Evolutionary conservation across 2,888 invertebrate genomes (phyloP).

Genomic region (Lycaena phlaeas): DNA sequence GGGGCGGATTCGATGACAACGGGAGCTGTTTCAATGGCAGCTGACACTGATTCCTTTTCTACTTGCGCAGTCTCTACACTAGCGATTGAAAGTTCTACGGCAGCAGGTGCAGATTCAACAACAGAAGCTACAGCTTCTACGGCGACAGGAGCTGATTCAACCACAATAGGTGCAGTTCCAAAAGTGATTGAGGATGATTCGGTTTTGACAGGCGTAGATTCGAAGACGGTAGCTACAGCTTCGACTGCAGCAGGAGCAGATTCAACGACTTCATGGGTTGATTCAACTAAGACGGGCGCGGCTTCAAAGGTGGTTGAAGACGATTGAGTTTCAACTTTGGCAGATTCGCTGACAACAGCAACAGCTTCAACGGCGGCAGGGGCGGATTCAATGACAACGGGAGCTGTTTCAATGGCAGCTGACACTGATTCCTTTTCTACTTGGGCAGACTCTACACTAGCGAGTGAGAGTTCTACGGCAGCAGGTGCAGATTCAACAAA

Average conservation of each 20-base stretch:
- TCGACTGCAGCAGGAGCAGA: constrained; percentile 15
- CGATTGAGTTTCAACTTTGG: no score
- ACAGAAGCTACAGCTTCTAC: background rate
- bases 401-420: no score
- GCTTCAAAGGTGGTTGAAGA: no score
- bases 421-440: no score
- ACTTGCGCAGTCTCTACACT: background rate
- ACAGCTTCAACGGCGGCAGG: background rate
- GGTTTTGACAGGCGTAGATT: no score
- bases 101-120: background rate
- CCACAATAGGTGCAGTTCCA: background rate
- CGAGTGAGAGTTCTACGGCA: background rate
- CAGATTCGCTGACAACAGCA: no score
- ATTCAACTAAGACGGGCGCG: background rate
- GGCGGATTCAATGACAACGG: background rate
- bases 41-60: no score
- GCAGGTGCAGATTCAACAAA: background rate
- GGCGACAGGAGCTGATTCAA: background rate
- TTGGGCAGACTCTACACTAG: background rate
- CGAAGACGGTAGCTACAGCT: background rate
- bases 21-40: no score
- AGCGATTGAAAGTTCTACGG: background rate
- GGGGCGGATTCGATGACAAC: background rate
- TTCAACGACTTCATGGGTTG: background rate
- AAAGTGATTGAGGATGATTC: background rate